Percentiles rank a stretch among this genome's conserved stretches.
phyloP scores from a whole-genome alignment of 2,113 vertebrate species.

The Equus przewalskii region DNA sequence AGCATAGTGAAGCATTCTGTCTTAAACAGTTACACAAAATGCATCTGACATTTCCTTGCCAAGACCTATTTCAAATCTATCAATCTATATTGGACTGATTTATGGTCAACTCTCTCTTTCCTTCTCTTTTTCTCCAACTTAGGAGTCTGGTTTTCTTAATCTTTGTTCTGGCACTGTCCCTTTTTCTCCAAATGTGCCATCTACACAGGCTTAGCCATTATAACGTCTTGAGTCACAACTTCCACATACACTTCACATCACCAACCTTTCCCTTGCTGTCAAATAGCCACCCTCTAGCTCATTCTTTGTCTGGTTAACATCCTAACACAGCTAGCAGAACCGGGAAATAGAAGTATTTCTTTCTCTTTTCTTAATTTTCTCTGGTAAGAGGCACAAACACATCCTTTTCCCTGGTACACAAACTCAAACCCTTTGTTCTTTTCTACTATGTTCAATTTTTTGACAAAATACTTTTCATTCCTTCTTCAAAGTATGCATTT shows the following conservation, averaged over 20 bases:
- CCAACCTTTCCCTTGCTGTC: not conserved
- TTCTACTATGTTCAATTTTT: not conserved
- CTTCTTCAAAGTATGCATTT: not conserved
- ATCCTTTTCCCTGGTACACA: not conserved
- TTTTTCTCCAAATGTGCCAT: not conserved
- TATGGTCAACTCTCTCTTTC: not conserved
- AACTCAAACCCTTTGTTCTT: not conserved
- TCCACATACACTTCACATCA: not conserved
- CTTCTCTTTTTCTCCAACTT: not conserved
- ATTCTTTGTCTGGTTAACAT: not conserved
- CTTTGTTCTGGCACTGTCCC: not conserved
- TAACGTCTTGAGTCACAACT: not conserved
- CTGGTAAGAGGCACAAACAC: not conserved
- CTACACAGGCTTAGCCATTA: not conserved
- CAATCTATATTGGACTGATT: not conserved
- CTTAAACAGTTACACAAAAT: not conserved
- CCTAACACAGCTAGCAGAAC: not conserved
- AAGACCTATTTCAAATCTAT: not conserved
- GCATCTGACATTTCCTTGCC: constrained; percentile 18
- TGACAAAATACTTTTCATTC: not conserved
- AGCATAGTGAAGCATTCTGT: not conserved
- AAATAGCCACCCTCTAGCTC: not conserved
- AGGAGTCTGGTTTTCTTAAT: not conserved
- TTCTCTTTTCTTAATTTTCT: not conserved
- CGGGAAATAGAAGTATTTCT: not conserved